A percentile compares a stretch with the other conserved stretches of the same genome.
Conservation (phyloP, 2,113 vertebrate genomes). For the Phaetusa simplex region DNA sequence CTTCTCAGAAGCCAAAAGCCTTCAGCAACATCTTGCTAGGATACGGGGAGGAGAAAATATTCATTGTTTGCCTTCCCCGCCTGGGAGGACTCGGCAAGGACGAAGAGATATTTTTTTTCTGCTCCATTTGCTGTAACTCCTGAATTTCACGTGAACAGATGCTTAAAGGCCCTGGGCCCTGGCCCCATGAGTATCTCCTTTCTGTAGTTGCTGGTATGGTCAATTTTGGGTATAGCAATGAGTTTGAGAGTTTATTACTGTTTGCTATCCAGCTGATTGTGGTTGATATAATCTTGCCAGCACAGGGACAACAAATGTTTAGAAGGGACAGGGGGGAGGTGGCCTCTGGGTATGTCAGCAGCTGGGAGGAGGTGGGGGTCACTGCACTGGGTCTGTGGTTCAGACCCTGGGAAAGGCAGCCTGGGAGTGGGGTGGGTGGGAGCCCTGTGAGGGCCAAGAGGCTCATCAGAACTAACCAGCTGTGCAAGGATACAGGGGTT, state of each 20-base stretch:
- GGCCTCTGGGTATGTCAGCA: neutral
- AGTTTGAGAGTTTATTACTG: neutral
- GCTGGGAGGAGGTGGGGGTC: neutral
- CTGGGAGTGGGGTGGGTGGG: neutral
- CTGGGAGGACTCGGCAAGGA: neutral
- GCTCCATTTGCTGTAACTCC: neutral
- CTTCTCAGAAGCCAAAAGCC: neutral
- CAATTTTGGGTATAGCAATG: neutral
- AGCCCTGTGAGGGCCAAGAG: neutral
- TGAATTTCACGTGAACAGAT: neutral
- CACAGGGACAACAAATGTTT: neutral
- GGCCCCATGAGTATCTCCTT: neutral
- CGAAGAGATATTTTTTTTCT: neutral
- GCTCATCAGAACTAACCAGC: neutral
- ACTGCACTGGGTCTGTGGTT: neutral
- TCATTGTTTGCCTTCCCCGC: neutral
- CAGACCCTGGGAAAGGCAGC: fast-evolving
- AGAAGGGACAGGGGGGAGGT: neutral
- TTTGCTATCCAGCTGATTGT: neutral
- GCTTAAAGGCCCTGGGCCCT: neutral
- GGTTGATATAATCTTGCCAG: neutral
- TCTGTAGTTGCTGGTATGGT: neutral
- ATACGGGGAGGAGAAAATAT: neutral
- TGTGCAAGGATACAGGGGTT: neutral
- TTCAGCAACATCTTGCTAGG: neutral